These are phyloP conservation scores for Nasua narica DNA, from an alignment of 2,797 vertebrate genomes.

Conservation along the genomic window DNA sequence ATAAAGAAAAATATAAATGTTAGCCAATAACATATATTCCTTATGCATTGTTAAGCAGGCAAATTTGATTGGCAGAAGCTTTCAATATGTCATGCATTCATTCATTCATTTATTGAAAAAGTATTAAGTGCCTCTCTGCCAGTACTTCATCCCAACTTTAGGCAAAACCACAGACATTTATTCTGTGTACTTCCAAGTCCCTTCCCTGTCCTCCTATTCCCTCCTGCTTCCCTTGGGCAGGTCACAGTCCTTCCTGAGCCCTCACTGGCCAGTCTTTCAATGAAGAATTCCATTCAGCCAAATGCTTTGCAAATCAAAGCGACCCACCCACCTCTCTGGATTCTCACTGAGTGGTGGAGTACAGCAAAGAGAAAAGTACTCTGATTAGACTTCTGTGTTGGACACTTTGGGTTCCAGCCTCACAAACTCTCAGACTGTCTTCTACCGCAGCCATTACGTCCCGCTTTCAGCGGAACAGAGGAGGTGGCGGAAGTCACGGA, in stretches of 20 bases:
- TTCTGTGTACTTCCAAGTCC: neutral
- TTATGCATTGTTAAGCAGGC: neutral
- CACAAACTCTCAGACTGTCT: neutral
- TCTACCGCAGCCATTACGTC: neutral
- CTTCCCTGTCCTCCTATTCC: neutral
- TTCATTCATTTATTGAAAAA: neutral
- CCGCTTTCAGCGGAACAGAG: neutral
- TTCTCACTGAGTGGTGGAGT: neutral
- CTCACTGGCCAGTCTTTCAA: neutral
- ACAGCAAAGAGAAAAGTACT: neutral
- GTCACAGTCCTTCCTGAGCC: neutral
- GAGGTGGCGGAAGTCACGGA: neutral
- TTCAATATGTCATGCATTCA: neutral
- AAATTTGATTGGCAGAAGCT: neutral
- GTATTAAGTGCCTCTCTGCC: neutral
- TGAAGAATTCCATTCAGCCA: neutral
- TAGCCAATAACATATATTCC: neutral
- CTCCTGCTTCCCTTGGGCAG: neutral
- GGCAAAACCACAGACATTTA: neutral
- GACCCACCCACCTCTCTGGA: neutral
- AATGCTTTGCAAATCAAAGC: neutral
- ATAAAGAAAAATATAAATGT: neutral
- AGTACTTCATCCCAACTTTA: neutral
- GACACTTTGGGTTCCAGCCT: rapidly evolving
- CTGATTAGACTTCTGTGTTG: neutral